Base-by-base conservation (phyloP, 2,888 invertebrate genomes). In the Pyrrhosoma nymphula region DNA sequence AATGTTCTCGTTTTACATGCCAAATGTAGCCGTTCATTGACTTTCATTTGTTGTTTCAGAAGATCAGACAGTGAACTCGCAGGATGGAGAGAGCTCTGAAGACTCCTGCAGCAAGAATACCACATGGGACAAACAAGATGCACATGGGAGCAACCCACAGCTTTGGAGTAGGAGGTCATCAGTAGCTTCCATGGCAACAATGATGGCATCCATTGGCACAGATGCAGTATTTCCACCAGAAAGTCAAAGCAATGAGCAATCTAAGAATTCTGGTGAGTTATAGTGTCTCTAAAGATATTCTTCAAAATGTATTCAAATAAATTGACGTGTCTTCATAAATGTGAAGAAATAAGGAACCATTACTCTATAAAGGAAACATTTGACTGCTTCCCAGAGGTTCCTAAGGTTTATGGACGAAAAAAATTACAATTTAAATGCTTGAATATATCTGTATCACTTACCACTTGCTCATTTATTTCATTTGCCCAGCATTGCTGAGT, bases 401-500 rank as follows among this genome's bases (percentile, higher is more conserved):
- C 47, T 8, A n/a, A n/a, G n/a, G n/a, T n/a, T n/a, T n/a, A n/a
- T n/a, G 47, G 8, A 47, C 4, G 8, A 47, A 47, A 47, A 47
- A 47, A 47, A 47, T 8, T 47, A 47, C 47, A 4, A 8, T 47
- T 47, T 8, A 47, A 47, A 47, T 47, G 47, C 47, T 47, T 47
- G 47, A 60, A 60, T 18, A 60, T 14, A 60, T 60, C 60, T 14
- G 20, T 60, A 20, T 60, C 60, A 60, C 60, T 60, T 18, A 60
- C 60, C 6, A 60, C 16, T 60, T 60, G 3, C n/a, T n/a, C 60
- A 8, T 60, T 14, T 60, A 18, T 69, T 69, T 69, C 12, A 12
- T 2, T 12, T n/a, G 4, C 0, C 55, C 96, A 97, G 97, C 97
- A 95, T 97, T 97, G 96, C 96, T 97, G 10, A 96, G 97, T 95